These are phyloP conservation scores for Morelia viridis DNA, from an alignment of 2,797 vertebrate genomes.

Conservation along the genomic window DNA sequence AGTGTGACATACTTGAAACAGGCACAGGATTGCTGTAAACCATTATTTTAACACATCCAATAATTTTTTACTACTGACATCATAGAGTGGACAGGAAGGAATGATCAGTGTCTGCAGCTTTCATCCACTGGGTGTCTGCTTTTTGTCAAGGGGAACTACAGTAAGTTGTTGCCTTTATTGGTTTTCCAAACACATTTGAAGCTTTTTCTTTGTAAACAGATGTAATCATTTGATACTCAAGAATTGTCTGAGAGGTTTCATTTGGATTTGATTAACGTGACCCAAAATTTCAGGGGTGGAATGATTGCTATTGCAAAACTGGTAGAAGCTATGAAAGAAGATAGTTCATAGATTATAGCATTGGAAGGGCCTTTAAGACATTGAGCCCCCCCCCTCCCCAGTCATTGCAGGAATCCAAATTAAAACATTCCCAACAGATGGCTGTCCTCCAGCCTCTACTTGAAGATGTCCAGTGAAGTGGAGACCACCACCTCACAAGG, in stretches of 20 bases:
- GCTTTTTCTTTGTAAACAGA: slow-evolving; percentile 47
- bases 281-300: background rate
- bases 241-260: slow-evolving; percentile 29
- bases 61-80: slow-evolving; percentile 77
- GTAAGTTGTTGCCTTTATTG: slow-evolving; percentile 66
- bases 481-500: no score
- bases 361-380: background rate
- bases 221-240: slow-evolving; percentile 52
- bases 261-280: slow-evolving; percentile 56
- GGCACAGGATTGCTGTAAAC: slow-evolving; percentile 49
- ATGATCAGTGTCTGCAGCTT: slow-evolving; percentile 78
- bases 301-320: background rate
- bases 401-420: background rate
- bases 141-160: slow-evolving; percentile 75
- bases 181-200: slow-evolving; percentile 60
- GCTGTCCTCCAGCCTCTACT: no score
- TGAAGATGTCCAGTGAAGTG: no score
- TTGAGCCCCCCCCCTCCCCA: background rate
- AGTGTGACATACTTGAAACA: slow-evolving; percentile 33
- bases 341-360: background rate
- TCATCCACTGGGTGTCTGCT: slow-evolving; percentile 74
- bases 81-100: slow-evolving; percentile 82
- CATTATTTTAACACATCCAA: slow-evolving; percentile 79
- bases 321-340: background rate
- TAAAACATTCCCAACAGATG: background rate